phyloP scores from a whole-genome alignment of 2,797 vertebrate genomes.

The Anguilla anguilla region DNA sequence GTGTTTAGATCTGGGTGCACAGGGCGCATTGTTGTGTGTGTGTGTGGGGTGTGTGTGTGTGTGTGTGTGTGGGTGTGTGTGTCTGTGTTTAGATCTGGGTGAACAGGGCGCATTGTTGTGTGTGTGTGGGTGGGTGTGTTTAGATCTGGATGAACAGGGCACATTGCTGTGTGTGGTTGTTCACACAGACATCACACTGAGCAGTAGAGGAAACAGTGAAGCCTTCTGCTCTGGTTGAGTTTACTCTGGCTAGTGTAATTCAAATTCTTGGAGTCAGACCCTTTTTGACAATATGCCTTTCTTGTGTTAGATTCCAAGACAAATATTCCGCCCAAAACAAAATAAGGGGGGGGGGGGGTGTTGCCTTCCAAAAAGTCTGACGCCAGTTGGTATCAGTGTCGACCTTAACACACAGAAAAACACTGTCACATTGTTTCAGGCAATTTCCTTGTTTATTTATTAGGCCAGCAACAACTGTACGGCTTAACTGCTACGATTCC shows the following conservation, averaged over 20 bases:
- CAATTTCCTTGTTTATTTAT: not conserved
- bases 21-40: too few relatives aligned
- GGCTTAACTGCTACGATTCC: not conserved
- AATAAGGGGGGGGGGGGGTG: not conserved
- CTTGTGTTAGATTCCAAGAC: not conserved
- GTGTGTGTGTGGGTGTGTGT: too few relatives aligned
- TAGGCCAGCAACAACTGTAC: not conserved
- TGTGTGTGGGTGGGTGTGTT: too few relatives aligned
- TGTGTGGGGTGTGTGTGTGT: too few relatives aligned
- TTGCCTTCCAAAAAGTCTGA: not conserved
- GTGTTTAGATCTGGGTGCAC: too few relatives aligned
- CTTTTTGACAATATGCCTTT: not conserved
- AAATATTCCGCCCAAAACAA: not conserved
- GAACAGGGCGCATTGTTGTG: too few relatives aligned
- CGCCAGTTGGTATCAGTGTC: not conserved
- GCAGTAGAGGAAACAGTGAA: not conserved
- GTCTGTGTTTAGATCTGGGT: too few relatives aligned
- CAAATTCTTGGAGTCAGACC: not conserved
- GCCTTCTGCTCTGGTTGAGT: not conserved
- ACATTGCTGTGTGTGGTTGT: not conserved
- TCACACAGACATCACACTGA: slow-evolving; percentile 4
- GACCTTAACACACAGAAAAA: not conserved
- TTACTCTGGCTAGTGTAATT: slow-evolving; percentile 7
- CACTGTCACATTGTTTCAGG: not conserved
- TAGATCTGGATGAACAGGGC: not conserved